Percentiles rank a stretch among this genome's conserved stretches.
These are phyloP conservation scores for Pseudoips prasinana DNA, from an alignment of 2,888 invertebrate genomes.

Conservation along the genomic window DNA sequence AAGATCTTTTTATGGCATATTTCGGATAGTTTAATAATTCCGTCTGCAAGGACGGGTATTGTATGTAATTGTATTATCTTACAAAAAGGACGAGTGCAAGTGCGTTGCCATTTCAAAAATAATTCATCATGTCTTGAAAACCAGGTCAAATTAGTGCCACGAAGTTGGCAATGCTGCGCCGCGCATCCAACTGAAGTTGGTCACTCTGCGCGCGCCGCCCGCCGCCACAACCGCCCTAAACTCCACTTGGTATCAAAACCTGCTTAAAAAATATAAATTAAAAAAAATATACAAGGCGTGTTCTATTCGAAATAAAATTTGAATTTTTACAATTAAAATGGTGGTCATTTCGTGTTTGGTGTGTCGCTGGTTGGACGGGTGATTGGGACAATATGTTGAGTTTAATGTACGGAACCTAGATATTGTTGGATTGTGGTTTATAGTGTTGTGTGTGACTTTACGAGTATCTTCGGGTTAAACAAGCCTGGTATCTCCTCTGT, in stretches of 20 bases:
- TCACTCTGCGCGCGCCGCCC: constrained; percentile 44
- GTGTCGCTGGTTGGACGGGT: constrained; percentile 6
- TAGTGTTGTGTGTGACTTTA: constrained; percentile 30
- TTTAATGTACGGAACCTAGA: constrained; percentile 32
- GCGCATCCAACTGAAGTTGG: constrained; percentile 49
- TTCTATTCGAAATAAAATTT: constrained; percentile 25
- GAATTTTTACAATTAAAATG: constrained; percentile 27
- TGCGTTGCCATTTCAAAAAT: constrained; percentile 74
- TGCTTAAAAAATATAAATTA: constrained; percentile 36
- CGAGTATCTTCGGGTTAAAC: constrained; percentile 6
- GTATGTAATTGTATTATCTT: too few species aligned
- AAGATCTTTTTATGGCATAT: too few species aligned
- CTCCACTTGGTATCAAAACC: constrained; percentile 38
- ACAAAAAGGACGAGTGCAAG: constrained; percentile 48
- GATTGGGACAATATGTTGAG: constrained; percentile 35
- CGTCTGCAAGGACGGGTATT: too few species aligned
- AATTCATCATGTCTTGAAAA: constrained; percentile 62
- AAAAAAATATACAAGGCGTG: constrained; percentile 36
- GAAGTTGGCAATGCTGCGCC: constrained; percentile 41
- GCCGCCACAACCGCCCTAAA: constrained; percentile 40
- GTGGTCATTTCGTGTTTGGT: constrained; percentile 13
- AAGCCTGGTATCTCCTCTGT: constrained; percentile 16
- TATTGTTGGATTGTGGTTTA: constrained; percentile 28
- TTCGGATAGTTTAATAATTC: too few species aligned
- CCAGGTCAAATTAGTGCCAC: constrained; percentile 54